Evolutionary conservation across 2,888 invertebrate genomes (phyloP), one percentile per base, ranked within the genome.

Genomic region (Leucophenga maculata): DNA sequence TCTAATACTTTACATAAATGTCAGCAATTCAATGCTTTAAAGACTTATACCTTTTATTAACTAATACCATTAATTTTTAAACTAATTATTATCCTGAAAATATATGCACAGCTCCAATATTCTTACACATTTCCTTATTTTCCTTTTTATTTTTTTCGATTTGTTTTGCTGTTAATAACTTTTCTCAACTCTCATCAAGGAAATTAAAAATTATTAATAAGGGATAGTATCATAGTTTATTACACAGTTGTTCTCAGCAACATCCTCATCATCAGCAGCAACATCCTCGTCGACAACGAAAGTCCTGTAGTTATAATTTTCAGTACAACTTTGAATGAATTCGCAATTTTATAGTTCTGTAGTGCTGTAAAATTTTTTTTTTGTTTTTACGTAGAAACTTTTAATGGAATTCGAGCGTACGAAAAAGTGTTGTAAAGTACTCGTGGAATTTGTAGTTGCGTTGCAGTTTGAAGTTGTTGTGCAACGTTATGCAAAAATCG

Each of bases 121-220:
- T 26, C 26, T 3, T 26, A 26, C 2, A 3, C 26, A 26, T 26
- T 26, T 26, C 26, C 26, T 26, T 2, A 2, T 9, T 52, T 9
- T 3, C 18, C 16, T 18, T 8, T 52, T 18, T 18, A 9, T 16
- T 52, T 52, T 52, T 52, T 16, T 52, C n/a, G n/a, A n/a, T n/a
- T 55, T n/a, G 22, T 55, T 55, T 26, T 55, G 55, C 26, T 22
- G 55, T 26, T 55, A 84, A 82, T 83, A 86, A 83, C 79, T 85
- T n/a, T 84, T 78, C 44, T 46, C 48, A 64, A 78, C 74, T 83
- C 83, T 85, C 86, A 86, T 86, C 81, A 82, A 84, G 86, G 85
- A 86, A 85, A 85, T 85, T 86, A 82, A 86, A 83, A 85, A 84
- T 85, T 86, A 85, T 86, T 85, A 84, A 85, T 86, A 84, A 86